Evolutionary conservation across 2,888 invertebrate species (phyloP).

Genomic region (Oscheius sp.): DNA sequence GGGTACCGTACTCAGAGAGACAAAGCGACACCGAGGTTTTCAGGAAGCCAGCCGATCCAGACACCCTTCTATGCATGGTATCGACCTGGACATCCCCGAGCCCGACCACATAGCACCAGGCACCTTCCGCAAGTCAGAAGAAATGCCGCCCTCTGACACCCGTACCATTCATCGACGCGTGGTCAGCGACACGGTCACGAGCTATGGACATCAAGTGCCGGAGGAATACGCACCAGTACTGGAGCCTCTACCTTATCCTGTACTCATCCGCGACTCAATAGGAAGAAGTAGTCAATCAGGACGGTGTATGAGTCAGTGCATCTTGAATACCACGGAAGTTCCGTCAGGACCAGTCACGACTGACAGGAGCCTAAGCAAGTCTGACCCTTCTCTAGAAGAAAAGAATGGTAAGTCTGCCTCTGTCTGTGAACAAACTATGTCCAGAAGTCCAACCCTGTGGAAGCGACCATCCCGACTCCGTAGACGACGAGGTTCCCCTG

Average conservation of each 20-base stretch:
- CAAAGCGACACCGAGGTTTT: not conserved
- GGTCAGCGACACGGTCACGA: constrained; percentile 29
- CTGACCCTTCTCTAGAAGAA: constrained; percentile 33
- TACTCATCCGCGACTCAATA: constrained; percentile 2
- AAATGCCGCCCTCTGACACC: not conserved
- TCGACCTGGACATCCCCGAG: constrained; percentile 24
- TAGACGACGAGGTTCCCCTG: not conserved
- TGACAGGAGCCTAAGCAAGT: constrained; percentile 35
- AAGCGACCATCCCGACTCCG: constrained; percentile 1
- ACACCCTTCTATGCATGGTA: constrained; percentile 13
- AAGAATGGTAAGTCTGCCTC: constrained; percentile 12
- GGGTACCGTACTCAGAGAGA: not conserved
- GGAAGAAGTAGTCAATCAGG: constrained; percentile 7
- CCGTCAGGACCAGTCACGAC: not conserved
- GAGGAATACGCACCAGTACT: constrained; percentile 7
- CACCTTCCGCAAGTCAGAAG: not conserved
- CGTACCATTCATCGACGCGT: constrained; percentile 25
- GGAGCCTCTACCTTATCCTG: not conserved
- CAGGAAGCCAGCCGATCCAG: constrained; percentile 16
- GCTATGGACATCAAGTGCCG: constrained; percentile 6
- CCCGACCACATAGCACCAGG: constrained; percentile 31
- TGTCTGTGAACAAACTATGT: not conserved
- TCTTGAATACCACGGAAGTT: constrained; percentile 3
- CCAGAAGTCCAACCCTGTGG: not conserved
- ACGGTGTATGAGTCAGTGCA: constrained; percentile 32